phyloP scores from a whole-genome alignment of 2,113 vertebrate genomes.

The Pomatorhinus ruficollis region DNA sequence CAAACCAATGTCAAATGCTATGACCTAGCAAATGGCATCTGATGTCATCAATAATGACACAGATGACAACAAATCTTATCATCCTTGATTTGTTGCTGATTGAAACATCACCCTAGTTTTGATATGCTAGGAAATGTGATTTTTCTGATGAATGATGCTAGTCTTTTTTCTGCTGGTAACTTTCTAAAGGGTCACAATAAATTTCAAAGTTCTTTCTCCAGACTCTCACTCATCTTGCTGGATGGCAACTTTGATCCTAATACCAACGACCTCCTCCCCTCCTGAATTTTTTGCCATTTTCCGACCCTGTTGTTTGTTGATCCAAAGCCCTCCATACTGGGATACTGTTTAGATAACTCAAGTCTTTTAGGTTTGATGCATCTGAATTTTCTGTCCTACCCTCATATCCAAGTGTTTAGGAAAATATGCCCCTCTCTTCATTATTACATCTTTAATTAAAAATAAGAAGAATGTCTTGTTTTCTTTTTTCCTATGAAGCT shows the following conservation, averaged over 20 bases:
- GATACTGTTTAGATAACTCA: not conserved
- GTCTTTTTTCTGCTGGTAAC: not conserved
- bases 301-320: not conserved
- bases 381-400: not conserved
- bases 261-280: not conserved
- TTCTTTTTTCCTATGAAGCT: not conserved
- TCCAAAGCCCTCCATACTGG: not conserved
- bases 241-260: not conserved
- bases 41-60: not conserved
- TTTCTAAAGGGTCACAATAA: not conserved
- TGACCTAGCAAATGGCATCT: not conserved
- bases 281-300: not conserved
- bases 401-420: not conserved
- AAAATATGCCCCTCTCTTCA: not conserved
- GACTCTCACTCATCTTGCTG: not conserved
- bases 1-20: not conserved
- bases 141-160: not conserved
- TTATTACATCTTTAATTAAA: not conserved
- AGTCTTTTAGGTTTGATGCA: not conserved
- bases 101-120: not conserved
- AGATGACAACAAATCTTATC: not conserved
- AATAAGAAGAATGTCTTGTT: not conserved
- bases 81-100: not conserved
- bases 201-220: not conserved
- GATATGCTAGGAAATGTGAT: not conserved